These are phyloP conservation scores for Phalacrocorax brasilianus DNA, from an alignment of 2,113 vertebrate genomes.

Conservation along the genomic window DNA sequence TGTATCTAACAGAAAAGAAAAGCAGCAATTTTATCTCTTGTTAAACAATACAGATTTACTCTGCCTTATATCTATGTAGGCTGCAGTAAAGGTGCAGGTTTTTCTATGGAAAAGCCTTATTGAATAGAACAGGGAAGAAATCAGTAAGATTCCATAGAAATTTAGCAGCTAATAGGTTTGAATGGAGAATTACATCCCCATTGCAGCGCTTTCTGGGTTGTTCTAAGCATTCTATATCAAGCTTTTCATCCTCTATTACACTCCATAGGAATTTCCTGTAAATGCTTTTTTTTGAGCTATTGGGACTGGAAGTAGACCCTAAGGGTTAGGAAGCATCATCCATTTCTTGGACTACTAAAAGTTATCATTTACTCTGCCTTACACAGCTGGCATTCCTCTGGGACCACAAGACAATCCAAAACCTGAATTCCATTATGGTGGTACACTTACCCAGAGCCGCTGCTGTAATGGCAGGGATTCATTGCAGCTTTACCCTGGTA, in stretches of 20 bases:
- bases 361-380: background rate
- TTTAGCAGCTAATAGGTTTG: background rate
- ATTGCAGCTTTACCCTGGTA: background rate
- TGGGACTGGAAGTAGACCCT: background rate
- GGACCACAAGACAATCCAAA: background rate
- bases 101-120: background rate
- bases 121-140: background rate
- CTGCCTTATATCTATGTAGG: background rate
- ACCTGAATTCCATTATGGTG: background rate
- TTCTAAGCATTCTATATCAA: background rate
- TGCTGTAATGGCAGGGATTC: rapidly evolving
- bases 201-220: background rate
- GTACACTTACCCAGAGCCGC: background rate
- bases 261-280: background rate
- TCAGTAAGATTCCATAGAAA: background rate
- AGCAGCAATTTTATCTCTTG: conserved; percentile 19
- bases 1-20: background rate
- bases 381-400: background rate
- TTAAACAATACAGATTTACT: conserved; percentile 19
- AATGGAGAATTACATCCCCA: background rate
- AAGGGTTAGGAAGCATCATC: background rate
- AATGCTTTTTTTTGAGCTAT: background rate
- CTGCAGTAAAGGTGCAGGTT: background rate
- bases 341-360: background rate
- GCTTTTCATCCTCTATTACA: background rate